These are phyloP conservation scores for Oophaga pumilio DNA, from an alignment of 2,113 vertebrate species.

Conservation along the genomic window DNA sequence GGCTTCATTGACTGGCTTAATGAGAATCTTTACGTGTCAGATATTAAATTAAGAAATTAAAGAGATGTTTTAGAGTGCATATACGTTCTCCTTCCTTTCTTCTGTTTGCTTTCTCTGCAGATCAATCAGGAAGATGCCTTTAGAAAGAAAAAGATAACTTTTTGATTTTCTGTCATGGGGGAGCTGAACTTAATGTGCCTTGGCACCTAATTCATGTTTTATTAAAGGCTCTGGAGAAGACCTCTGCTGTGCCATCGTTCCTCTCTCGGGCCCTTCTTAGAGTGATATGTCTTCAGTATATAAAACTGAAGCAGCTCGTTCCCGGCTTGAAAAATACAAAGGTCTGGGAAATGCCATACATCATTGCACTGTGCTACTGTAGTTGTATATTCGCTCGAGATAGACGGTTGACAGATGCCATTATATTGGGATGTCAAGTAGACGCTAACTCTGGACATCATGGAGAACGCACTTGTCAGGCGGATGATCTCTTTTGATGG, in stretches of 20 bases:
- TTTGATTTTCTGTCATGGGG: constrained; percentile 72
- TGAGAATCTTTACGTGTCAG: constrained; percentile 80
- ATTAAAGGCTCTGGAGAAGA: constrained; percentile 68
- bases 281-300: constrained; percentile 41
- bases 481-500: constrained; percentile 34
- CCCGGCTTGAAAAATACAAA: constrained; percentile 13
- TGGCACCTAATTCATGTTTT: constrained; percentile 73
- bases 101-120: constrained; percentile 64
- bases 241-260: constrained; percentile 38
- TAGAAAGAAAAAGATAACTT: constrained; percentile 71
- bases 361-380: constrained; percentile 1
- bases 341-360: constrained; percentile 9
- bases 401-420: constrained; percentile 43
- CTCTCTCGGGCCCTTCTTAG: neutral
- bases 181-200: constrained; percentile 67
- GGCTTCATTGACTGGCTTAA: constrained; percentile 85
- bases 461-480: constrained; percentile 35
- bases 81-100: constrained; percentile 65
- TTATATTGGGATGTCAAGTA: constrained; percentile 47
- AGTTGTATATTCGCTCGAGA: constrained; percentile 8
- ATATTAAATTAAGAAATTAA: constrained; percentile 81
- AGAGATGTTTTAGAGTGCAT: constrained; percentile 72
- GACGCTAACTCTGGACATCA: constrained; percentile 18
- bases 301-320: constrained; percentile 20
- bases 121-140: constrained; percentile 69